Base-by-base conservation (phyloP, 2,888 invertebrate genomes). In the Eupithecia pulchellata region DNA sequence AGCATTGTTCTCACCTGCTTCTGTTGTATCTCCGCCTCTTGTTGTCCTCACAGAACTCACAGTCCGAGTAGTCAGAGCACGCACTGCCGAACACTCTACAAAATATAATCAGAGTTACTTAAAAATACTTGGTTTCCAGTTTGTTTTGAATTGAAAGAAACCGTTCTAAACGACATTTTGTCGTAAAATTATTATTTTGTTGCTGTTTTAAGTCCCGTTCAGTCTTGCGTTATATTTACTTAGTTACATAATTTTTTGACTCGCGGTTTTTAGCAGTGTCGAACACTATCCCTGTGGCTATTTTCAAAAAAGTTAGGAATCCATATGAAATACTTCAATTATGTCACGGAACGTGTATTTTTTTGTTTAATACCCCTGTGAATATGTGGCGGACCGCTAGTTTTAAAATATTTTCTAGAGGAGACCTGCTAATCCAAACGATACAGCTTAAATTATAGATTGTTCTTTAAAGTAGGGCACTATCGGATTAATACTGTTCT, bases 11-110 rank as follows among this genome's bases (percentile, higher is more conserved):
- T 52, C 25, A 52, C 52, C 52, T 20, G 52, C 76, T 84, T 63
- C 79, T 84, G 47, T 70, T 74, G 30, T 70, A 74, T 25, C 75
- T 79, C 6, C 58, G 9, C n/a, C 72, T 78, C 64, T 82, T 81
- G 39, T 81, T 81, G 0, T 88, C 87, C n/a, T 89, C 89, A 74
- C 82, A 87, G 75, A 81, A 88, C 79, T 89, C 94, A 85, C 91
- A 94, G 81, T 89, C 95, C 73, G 86, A 95, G 81, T 87, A 90
- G 80, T 91, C 95, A 61, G 87, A 93, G 75, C 86, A 89, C 9
- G 86, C 86, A 79, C 89, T 89, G 34, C 86, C 90, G 72, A 93
- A 92, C 75, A 92, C 81, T 75, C 93, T 94, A 52, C 52, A 9
- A 82, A 27, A 82, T n/a, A 84, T 75, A 72, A 66, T 72, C 74